Evolutionary conservation across 2,113 vertebrate species (phyloP), one percentile per base, ranked within the genome.

Genomic region (Silurus glanis): DNA sequence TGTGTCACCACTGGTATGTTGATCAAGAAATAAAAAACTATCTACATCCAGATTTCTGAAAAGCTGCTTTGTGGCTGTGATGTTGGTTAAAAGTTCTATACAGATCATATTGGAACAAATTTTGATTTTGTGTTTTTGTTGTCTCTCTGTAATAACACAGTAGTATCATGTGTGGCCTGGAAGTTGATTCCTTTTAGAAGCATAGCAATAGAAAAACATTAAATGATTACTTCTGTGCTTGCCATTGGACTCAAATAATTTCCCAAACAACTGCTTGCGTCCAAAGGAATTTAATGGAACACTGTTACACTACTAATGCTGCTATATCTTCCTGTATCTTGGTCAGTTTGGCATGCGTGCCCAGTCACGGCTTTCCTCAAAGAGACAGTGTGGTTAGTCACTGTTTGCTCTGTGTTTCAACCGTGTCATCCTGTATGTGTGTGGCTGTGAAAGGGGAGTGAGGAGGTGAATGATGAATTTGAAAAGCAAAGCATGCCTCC

Each of bases 341-440:
- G 87, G 90, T 87, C 87, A 90, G 47, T 5, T 69, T 85, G 79
- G 85, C 88, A 82, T 75, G 83, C 90, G 89, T 82, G 89, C 85
- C 83, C 64, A 80, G 51, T 86, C 84, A 61, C 2, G 19, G 72
- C 81, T 66, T 89, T 91, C 82, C 85, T 89, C 10, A 53, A 28
- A 64, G 49, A 74, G 64, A 83, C 71, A 9, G 62, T 59, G 45
- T 64, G 72, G 58, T 61, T 87, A 75, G 87, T 58, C 58, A 25
- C 51, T 66, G 64, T 86, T 61, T 84, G 61, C 67, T 23, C 84
- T 53, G 51, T 82, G 89, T 67, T 81, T 64, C 25, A 51, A 23
- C 58, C 80, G 61, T 83, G 75, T 80, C 19, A 5, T 47, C 49
- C n/a, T 85, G 47, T 84, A 71, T 62, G 85, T 80, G 84, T 58